Conservation (phyloP, 2,113 vertebrate genomes). For the Dendrocopos noguchii region DNA sequence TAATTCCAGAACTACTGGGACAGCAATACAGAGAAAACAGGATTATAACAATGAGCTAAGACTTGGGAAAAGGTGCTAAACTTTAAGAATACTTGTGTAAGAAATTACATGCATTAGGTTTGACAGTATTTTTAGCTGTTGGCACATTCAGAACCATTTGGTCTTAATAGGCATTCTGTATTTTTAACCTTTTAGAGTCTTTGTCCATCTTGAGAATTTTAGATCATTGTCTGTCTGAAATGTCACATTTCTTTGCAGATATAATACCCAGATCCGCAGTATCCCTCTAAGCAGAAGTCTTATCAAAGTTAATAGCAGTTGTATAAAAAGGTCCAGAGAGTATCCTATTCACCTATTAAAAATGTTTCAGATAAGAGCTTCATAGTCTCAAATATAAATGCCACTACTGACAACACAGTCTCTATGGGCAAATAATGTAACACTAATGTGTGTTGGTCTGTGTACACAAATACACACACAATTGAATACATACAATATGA, state of each 20-base stretch:
- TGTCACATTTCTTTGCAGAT: not conserved
- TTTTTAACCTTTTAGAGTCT: not conserved
- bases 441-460: not conserved
- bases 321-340: not conserved
- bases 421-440: not conserved
- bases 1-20: accelerated
- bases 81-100: not conserved
- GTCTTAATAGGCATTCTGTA: not conserved
- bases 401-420: not conserved
- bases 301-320: not conserved
- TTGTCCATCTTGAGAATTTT: not conserved
- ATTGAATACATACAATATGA: not conserved
- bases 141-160: not conserved
- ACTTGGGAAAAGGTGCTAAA: not conserved
- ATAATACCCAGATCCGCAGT: not conserved
- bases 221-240: not conserved
- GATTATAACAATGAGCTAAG: not conserved
- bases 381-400: not conserved
- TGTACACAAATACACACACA: not conserved
- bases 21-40: not conserved
- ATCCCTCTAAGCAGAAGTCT: not conserved
- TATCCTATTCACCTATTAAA: not conserved
- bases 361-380: not conserved
- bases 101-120: not conserved
- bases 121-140: not conserved